Percentiles rank a stretch among this genome's conserved stretches.
These are phyloP conservation scores for Leptinotarsa peninsularis DNA, from an alignment of 2,888 invertebrate genomes.

Conservation along the genomic window DNA sequence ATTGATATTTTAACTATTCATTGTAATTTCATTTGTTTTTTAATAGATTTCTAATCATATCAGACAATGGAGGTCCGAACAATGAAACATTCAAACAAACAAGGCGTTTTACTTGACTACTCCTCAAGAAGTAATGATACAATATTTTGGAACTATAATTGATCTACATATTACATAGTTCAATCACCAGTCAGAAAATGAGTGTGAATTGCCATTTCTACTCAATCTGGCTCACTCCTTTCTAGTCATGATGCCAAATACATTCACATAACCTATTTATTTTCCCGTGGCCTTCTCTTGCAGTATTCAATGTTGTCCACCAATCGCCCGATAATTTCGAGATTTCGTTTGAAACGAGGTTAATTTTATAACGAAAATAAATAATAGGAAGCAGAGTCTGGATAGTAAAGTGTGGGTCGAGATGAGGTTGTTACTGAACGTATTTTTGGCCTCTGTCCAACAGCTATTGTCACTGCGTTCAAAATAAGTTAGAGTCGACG, in stretches of 20 bases:
- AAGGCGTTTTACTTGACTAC: no score
- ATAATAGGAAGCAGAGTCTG: slow-evolving; percentile 28
- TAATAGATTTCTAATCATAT: no score
- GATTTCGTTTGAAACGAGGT: slow-evolving; percentile 2
- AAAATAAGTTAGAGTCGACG: slow-evolving; percentile 23
- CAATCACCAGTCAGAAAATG: no score
- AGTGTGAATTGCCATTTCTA: no score
- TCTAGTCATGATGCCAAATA: not conserved
- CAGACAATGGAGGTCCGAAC: no score
- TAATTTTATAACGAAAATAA: slow-evolving; percentile 25
- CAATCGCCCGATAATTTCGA: slow-evolving; percentile 14
- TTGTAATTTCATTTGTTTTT: no score
- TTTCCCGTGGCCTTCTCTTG: slow-evolving; percentile 8
- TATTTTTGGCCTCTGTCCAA: slow-evolving; percentile 20
- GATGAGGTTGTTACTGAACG: slow-evolving; percentile 19
- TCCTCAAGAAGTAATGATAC: no score
- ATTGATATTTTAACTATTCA: no score
- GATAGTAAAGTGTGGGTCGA: slow-evolving; percentile 28
- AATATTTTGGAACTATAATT: no score
- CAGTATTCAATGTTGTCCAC: not conserved
- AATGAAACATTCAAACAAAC: no score
- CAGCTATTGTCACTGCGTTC: slow-evolving; percentile 27
- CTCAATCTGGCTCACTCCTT: no score
- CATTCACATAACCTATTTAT: not conserved
- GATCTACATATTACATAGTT: no score